phyloP scores from a whole-genome alignment of 1,140 invertebrate species.

The Drosophila nigromelanica region DNA sequence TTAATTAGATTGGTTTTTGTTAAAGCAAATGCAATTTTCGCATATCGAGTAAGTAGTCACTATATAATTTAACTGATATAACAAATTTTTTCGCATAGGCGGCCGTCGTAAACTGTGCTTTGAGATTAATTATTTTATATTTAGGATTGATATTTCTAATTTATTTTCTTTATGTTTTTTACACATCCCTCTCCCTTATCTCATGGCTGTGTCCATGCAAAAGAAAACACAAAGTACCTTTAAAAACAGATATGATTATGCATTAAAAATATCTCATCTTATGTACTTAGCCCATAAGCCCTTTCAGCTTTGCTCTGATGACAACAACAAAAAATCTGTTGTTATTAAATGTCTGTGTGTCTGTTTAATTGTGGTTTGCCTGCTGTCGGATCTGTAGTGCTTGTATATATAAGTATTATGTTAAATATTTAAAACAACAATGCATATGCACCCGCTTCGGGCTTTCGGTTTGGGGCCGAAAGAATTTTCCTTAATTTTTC shows the following conservation, averaged over 20 bases:
- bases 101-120: too few relatives aligned
- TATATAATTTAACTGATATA: too few relatives aligned
- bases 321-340: slow-evolving; percentile 33
- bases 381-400: slow-evolving; percentile 3
- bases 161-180: too few relatives aligned
- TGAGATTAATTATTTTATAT: too few relatives aligned
- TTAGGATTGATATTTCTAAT: too few relatives aligned
- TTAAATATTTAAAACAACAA: slow-evolving; percentile 49
- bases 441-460: slow-evolving; percentile 12
- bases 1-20: slow-evolving; percentile 35
- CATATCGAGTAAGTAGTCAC: neutral
- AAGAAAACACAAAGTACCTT: slow-evolving; percentile 5
- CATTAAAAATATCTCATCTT: slow-evolving; percentile 38
- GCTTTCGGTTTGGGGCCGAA: slow-evolving; percentile 14
- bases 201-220: neutral
- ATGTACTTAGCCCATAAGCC: slow-evolving; percentile 27
- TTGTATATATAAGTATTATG: slow-evolving; percentile 31
- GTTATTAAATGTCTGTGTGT: slow-evolving; percentile 26
- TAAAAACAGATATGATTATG: slow-evolving; percentile 39
- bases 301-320: slow-evolving; percentile 17
- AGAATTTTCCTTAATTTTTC: slow-evolving; percentile 26
- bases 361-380: slow-evolving; percentile 29
- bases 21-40: slow-evolving; percentile 31
- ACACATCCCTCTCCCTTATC: neutral
- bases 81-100: too few relatives aligned